Conservation (phyloP, 2,113 vertebrate genomes). For the Pelmatolapia mariae region DNA sequence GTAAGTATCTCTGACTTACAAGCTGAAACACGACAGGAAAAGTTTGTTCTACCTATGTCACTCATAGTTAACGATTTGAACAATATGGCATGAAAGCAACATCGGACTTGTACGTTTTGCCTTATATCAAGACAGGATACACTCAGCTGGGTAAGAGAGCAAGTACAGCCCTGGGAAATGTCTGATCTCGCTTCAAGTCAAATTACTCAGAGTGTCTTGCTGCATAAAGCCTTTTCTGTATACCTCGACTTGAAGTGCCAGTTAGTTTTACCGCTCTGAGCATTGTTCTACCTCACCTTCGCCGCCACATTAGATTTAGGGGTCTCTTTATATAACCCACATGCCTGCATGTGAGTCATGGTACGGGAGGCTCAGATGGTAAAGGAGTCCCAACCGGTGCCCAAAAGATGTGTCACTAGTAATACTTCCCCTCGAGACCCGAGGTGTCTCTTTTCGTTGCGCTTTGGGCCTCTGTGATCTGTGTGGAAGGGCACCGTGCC, state of each 20-base stretch:
- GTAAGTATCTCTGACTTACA: background rate
- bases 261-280: constrained; percentile 45
- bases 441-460: constrained; percentile 64
- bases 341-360: constrained; percentile 46
- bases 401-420: constrained; percentile 71
- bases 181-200: constrained; percentile 36
- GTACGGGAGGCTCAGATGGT: constrained; percentile 56
- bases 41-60: background rate
- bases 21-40: background rate
- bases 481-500: constrained; percentile 57
- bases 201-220: constrained; percentile 54
- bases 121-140: background rate
- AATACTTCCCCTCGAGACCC: constrained; percentile 56
- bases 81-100: background rate
- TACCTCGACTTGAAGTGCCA: constrained; percentile 28
- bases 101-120: background rate
- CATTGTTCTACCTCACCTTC: constrained; percentile 62
- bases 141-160: background rate
- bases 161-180: background rate
- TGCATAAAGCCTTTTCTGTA: background rate
- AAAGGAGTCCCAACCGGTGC: constrained; percentile 65
- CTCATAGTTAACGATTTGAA: background rate
- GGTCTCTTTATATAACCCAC: constrained; percentile 26
- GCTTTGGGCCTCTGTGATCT: constrained; percentile 51
- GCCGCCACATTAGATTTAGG: constrained; percentile 58